Evolutionary conservation across 2,113 vertebrate species (phyloP).

Genomic region (Sebastes fasciatus): DNA sequence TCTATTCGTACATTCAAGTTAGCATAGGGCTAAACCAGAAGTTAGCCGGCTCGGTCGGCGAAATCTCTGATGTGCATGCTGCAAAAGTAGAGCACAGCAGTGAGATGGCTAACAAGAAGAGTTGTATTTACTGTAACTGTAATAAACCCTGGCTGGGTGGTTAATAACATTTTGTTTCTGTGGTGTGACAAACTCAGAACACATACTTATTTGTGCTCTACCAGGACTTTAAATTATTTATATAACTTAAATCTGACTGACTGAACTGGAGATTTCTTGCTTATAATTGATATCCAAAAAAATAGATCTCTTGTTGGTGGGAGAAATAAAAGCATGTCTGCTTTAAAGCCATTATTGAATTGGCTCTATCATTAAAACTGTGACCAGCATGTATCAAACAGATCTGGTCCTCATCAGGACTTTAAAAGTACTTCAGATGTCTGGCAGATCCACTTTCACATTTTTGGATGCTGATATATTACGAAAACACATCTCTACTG

Average conservation of each 20-base stretch:
- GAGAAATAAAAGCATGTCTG: background rate
- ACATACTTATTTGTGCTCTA: too few relatives aligned
- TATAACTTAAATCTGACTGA: background rate
- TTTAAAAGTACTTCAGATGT: conserved; percentile 1
- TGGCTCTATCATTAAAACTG: background rate
- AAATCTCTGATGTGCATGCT: too few relatives aligned
- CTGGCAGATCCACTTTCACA: background rate
- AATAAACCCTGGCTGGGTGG: too few relatives aligned
- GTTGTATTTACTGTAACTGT: too few relatives aligned
- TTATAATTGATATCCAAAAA: background rate
- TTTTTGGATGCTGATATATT: background rate
- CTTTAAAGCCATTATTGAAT: background rate
- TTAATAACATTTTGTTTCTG: too few relatives aligned
- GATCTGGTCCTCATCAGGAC: conserved; percentile 5
- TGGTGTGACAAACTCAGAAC: too few relatives aligned
- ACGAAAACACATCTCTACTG: background rate
- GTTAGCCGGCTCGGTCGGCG: too few relatives aligned
- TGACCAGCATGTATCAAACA: background rate
- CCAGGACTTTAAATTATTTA: too few relatives aligned
- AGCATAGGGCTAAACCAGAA: too few relatives aligned
- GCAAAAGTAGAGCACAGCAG: too few relatives aligned
- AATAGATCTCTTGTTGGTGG: background rate
- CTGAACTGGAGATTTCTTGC: background rate
- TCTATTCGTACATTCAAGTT: too few relatives aligned
- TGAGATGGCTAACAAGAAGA: too few relatives aligned